A percentile compares a stretch with the other conserved stretches of the same genome.
These are phyloP conservation scores for Echinops telfairi DNA, from an alignment of 2,113 vertebrate genomes.

Conservation along the genomic window DNA sequence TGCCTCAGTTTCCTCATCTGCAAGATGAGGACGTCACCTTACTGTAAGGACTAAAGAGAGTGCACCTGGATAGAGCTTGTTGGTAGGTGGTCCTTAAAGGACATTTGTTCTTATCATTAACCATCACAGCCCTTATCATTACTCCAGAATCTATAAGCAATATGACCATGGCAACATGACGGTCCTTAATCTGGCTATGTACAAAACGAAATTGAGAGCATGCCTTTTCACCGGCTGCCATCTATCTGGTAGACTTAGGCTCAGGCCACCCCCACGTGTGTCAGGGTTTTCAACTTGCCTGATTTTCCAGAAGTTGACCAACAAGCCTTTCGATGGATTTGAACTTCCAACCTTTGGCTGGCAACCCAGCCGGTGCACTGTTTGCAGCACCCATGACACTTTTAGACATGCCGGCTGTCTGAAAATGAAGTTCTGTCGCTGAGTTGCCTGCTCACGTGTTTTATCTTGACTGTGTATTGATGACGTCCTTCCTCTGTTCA, in stretches of 20 bases:
- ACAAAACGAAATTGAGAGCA: constrained; percentile 17
- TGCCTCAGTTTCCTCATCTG: constrained; percentile 32
- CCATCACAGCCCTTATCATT: not conserved
- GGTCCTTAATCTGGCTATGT: not conserved
- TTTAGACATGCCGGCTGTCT: not conserved
- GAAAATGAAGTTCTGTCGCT: not conserved
- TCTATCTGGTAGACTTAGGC: not conserved
- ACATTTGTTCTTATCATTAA: not conserved
- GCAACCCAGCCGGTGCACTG: not conserved
- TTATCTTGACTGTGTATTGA: not conserved
- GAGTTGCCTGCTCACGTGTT: not conserved
- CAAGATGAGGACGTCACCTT: constrained; percentile 13
- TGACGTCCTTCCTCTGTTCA: not conserved
- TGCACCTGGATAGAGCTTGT: not conserved
- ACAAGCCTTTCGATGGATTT: not conserved
- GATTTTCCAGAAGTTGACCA: not conserved
- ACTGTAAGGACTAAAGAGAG: not conserved
- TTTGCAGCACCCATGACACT: not conserved
- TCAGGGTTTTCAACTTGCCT: not conserved
- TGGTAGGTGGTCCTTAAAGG: not conserved
- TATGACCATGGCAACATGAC: not conserved
- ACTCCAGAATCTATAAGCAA: not conserved
- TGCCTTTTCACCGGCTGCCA: not conserved
- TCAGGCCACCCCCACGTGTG: not conserved
- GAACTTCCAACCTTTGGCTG: not conserved